These are phyloP conservation scores for Etheostoma nigrum DNA, from an alignment of 2,797 vertebrate genomes.

Conservation along the genomic window DNA sequence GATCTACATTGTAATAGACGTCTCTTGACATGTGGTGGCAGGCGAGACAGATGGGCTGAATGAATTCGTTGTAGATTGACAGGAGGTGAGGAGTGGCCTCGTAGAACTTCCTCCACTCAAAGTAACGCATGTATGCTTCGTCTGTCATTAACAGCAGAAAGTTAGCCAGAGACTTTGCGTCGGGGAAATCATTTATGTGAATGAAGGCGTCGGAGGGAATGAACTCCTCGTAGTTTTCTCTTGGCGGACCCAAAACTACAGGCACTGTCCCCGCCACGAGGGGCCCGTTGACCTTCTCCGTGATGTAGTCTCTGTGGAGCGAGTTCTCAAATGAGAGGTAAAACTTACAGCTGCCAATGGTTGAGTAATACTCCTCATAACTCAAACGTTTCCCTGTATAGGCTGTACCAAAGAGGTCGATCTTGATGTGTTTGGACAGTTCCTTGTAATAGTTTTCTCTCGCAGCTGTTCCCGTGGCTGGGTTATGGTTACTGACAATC, in stretches of 20 bases:
- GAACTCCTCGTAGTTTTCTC: conserved; percentile 92
- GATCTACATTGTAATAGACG: neutral
- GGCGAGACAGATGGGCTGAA: conserved; percentile 88
- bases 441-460: conserved; percentile 84
- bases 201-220: conserved; percentile 90
- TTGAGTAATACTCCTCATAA: conserved; percentile 87
- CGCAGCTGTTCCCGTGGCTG: conserved; percentile 15
- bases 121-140: conserved; percentile 86
- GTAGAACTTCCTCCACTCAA: conserved; percentile 89
- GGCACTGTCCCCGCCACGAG: conserved; percentile 89
- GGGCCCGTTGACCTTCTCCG: conserved; percentile 92
- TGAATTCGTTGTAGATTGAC: conserved; percentile 79
- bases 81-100: conserved; percentile 70
- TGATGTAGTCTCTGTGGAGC: conserved; percentile 90
- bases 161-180: conserved; percentile 87
- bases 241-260: conserved; percentile 89
- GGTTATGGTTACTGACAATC: conserved; percentile 90
- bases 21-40: conserved; percentile 85
- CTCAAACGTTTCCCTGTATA: conserved; percentile 79
- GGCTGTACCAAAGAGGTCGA: conserved; percentile 86
- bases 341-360: conserved; percentile 90
- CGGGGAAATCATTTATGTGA: conserved; percentile 91
- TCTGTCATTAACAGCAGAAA: conserved; percentile 88
- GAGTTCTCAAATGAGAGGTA: conserved; percentile 76
- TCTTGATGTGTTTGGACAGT: conserved; percentile 87